These are phyloP conservation scores for Leptoclinus maculatus DNA, from an alignment of 2,797 vertebrate species.

Conservation along the genomic window DNA sequence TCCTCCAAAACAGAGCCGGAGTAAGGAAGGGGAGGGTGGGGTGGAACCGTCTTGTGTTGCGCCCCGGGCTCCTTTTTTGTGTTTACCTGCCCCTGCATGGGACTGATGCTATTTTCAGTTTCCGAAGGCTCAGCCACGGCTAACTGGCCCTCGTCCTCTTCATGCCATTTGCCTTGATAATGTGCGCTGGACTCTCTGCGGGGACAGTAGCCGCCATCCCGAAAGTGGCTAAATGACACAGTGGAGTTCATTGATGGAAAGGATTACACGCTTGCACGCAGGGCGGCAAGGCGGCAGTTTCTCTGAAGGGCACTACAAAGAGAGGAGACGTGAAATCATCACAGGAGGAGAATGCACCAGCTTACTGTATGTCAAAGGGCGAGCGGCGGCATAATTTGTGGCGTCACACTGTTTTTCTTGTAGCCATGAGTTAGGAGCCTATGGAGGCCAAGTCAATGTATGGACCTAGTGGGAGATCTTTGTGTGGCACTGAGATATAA, in stretches of 20 bases:
- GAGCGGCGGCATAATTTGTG: conserved; percentile 46
- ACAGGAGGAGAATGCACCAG: conserved; percentile 35
- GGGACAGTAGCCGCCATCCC: conserved; percentile 76
- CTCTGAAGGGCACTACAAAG: conserved; percentile 76
- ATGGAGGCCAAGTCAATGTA: conserved; percentile 11
- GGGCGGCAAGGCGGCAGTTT: conserved; percentile 63
- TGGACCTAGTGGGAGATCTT: not conserved
- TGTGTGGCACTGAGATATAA: not conserved
- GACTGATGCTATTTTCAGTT: conserved; percentile 83
- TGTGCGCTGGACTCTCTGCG: conserved; percentile 75
- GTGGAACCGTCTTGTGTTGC: conserved; percentile 43
- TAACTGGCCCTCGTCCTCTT: conserved; percentile 75
- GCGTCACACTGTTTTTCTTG: conserved; percentile 53
- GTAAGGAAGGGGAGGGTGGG: conserved; percentile 25
- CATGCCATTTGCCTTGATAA: conserved; percentile 82
- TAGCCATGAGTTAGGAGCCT: conserved; percentile 26
- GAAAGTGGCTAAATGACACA: conserved; percentile 82
- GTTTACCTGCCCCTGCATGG: conserved; percentile 80
- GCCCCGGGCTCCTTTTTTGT: conserved; percentile 71
- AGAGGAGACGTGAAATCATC: conserved; percentile 58
- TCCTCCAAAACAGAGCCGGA: conserved; percentile 53
- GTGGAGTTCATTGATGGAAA: conserved; percentile 83
- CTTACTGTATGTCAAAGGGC: conserved; percentile 57
- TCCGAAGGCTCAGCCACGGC: conserved; percentile 73
- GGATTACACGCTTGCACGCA: conserved; percentile 78